Conservation (phyloP, 1,140 invertebrate genomes). For the Parasteatoda tepidariorum region DNA sequence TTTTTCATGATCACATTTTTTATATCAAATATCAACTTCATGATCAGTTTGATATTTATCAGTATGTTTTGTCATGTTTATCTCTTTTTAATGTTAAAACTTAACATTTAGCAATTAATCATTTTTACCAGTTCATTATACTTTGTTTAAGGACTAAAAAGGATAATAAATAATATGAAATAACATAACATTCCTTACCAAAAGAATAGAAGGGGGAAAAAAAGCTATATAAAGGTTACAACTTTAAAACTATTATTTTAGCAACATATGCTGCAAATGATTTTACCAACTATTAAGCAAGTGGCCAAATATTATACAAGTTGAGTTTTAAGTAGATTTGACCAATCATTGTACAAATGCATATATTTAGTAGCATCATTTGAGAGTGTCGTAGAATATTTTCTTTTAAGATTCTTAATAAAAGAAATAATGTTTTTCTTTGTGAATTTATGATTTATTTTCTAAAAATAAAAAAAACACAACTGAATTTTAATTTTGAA, state of each 20-base stretch:
- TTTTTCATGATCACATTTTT: background rate
- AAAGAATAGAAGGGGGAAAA: background rate
- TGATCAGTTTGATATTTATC: slow-evolving; percentile 5
- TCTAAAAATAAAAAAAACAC: too few relatives aligned
- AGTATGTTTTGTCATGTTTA: slow-evolving; percentile 5
- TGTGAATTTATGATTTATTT: too few relatives aligned
- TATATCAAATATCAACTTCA: background rate
- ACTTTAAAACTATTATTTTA: background rate
- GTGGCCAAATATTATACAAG: background rate
- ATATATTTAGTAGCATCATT: too few relatives aligned
- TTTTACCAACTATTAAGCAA: background rate
- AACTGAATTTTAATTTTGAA: too few relatives aligned
- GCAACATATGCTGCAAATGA: background rate
- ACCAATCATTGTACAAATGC: too few relatives aligned
- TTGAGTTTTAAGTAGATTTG: background rate
- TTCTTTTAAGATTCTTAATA: too few relatives aligned
- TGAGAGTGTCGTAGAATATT: too few relatives aligned
- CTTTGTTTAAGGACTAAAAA: background rate
- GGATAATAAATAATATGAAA: background rate
- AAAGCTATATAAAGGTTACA: background rate
- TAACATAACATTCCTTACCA: background rate
- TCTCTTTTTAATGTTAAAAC: background rate
- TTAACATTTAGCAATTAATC: background rate
- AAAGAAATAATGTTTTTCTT: too few relatives aligned
- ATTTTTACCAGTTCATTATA: background rate